Base-by-base conservation (phyloP, 1,140 invertebrate genomes). In the Drosophila erecta region DNA sequence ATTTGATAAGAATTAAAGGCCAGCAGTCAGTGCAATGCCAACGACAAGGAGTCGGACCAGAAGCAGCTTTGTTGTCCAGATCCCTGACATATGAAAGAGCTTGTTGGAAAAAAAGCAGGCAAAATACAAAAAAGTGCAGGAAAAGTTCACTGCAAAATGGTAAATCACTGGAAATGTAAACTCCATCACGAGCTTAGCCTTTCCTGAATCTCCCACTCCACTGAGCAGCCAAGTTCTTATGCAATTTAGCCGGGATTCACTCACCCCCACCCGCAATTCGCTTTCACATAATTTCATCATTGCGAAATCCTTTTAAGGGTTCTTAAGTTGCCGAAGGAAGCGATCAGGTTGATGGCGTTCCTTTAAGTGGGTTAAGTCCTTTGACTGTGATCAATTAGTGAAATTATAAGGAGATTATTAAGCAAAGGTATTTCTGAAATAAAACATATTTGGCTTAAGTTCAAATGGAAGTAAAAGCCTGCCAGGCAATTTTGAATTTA, bases 1-100 rank as follows among this genome's bases (percentile, higher is more conserved):
- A 76, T 76, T 78, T 80, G 77, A 80, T 80, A 80, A 80, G 77
- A 80, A 80, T 80, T 80, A 70, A 76, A 70, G 62, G 57, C 71
- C 61, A 67, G 58, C 76, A 69, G 54, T 30, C 54, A 37, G 49
- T 57, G 66, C 64, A 69, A 24, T 56, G 64, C 41, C 62, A 69
- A 40, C 50, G 66, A 46, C 66, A 70, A 69, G 64, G 50, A 70
- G 24, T 46, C 64, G 17, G 8, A 17, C 37, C 66, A 40, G 49
- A 33, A 70, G 50, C 50, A 70, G 66, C 66, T 70, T 57, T 70
- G 50, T 70, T 70, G 64, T 70, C 43, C 64, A 49, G 35, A 41
- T 56, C 43, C 41, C 66, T 54, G 76, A 78, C 76, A 78, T 71
- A 54, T 72, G 76, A 72, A 54, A 44, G 35, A 70, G 64, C 62